phyloP scores from a whole-genome alignment of 2,888 invertebrate species.

The Linyphia triangularis region DNA sequence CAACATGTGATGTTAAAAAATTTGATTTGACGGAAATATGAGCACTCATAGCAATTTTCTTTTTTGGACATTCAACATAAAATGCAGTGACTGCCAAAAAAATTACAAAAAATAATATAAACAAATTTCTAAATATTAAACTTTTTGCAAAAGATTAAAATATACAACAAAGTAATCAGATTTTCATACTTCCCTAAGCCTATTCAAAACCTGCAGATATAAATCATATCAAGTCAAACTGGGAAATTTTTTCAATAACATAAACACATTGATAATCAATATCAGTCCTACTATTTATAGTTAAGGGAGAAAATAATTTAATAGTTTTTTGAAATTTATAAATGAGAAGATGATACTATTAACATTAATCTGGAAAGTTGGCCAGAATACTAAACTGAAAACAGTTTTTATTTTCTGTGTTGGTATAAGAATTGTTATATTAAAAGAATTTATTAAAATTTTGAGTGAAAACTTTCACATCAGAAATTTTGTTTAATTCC shows the following conservation, averaged over 20 bases:
- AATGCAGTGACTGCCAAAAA: constrained; percentile 89
- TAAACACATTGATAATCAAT: too few species aligned
- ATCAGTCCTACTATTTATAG: too few species aligned
- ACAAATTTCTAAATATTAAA: background rate
- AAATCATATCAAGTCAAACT: too few species aligned
- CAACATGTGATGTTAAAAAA: constrained; percentile 97
- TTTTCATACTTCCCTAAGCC: background rate
- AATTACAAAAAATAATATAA: background rate
- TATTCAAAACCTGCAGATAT: too few species aligned
- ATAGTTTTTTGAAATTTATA: too few species aligned
- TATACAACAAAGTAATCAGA: background rate
- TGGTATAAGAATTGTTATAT: background rate
- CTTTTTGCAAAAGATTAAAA: background rate
- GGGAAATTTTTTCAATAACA: too few species aligned
- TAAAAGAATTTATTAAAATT: background rate
- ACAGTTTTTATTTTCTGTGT: too few species aligned
- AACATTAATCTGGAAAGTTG: too few species aligned
- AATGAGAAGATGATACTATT: too few species aligned
- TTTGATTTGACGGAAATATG: constrained; percentile 99
- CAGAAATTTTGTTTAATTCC: background rate
- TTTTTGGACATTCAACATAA: constrained; percentile 96
- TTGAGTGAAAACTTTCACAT: background rate
- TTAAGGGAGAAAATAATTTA: too few species aligned
- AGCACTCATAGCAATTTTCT: constrained; percentile 93
- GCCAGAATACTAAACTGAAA: too few species aligned